Evolutionary conservation across 2,797 vertebrate genomes (phyloP).

Genomic region (Gambusia yucatana): DNA sequence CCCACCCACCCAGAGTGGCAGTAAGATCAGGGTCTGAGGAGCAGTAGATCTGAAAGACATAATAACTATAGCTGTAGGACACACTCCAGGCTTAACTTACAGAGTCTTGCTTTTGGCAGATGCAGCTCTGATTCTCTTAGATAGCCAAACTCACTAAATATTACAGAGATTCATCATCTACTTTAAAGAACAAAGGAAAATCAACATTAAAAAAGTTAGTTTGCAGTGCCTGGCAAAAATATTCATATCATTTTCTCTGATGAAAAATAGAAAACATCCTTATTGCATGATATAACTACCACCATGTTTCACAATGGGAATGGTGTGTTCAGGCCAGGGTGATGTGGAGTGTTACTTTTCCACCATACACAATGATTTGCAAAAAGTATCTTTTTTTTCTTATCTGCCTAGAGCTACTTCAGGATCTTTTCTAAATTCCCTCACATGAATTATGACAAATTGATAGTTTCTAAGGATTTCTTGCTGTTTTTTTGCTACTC

Average conservation of each 20-base stretch:
- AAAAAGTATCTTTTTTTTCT: not conserved
- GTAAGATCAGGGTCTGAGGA: constrained; percentile 34
- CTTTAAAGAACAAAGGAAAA: constrained; percentile 4
- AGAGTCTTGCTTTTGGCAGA: constrained; percentile 13
- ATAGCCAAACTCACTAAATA: constrained; percentile 12
- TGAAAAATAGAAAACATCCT: not conserved
- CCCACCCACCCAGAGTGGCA: constrained; percentile 52
- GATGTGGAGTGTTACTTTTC: not conserved
- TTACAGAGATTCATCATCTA: not conserved
- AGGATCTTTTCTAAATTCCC: not conserved
- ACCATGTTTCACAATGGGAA: not conserved
- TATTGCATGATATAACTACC: not conserved
- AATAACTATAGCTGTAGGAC: constrained; percentile 55
- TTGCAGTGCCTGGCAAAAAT: not conserved
- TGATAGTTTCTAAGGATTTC: not conserved
- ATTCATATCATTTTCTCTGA: not conserved
- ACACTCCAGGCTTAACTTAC: constrained; percentile 39
- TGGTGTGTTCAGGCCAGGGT: not conserved
- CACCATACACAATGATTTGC: not conserved
- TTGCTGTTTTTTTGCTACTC: not conserved
- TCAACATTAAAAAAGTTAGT: not conserved
- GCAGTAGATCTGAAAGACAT: constrained; percentile 26
- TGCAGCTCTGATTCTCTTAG: constrained; percentile 16
- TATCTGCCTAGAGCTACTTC: not conserved
- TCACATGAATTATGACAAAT: not conserved